Conservation (phyloP, 1,140 invertebrate genomes). For the Cydia pomonella region DNA sequence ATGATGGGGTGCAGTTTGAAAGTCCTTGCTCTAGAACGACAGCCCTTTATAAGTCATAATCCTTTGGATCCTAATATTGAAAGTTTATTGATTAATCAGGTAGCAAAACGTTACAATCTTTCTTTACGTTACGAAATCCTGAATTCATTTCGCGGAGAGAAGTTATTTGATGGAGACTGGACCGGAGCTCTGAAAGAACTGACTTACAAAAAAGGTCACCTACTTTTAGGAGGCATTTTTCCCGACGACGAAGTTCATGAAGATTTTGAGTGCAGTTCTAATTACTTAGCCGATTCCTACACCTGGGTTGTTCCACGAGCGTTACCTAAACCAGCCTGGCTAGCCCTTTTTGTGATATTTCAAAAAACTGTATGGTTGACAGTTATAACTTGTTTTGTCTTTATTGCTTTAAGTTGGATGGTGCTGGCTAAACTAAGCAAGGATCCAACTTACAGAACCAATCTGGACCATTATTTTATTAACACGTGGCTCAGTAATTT, state of each 20-base stretch:
- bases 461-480: constrained; percentile 67
- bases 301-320: constrained; percentile 79
- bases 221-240: constrained; percentile 79
- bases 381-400: constrained; percentile 60
- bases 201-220: constrained; percentile 65
- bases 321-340: constrained; percentile 67
- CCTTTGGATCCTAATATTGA: constrained; percentile 59
- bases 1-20: constrained; percentile 61
- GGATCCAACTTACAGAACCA: constrained; percentile 67
- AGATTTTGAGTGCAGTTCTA: constrained; percentile 76
- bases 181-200: constrained; percentile 72
- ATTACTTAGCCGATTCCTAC: constrained; percentile 79
- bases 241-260: constrained; percentile 80
- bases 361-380: constrained; percentile 69
- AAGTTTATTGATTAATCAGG: constrained; percentile 48
- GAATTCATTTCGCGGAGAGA: constrained; percentile 66
- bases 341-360: constrained; percentile 75
- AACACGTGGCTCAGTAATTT: constrained; percentile 74
- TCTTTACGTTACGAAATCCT: constrained; percentile 50
- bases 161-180: constrained; percentile 63
- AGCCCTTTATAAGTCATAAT: constrained; percentile 63
- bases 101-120: constrained; percentile 55
- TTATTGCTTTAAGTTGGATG: constrained; percentile 74
- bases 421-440: constrained; percentile 62
- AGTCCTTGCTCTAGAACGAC: constrained; percentile 58